A percentile compares a stretch with the other conserved stretches of the same genome.
Conservation (phyloP, 30 jellyfish, hydroid and myxozoan species). For the Clytia hemisphaerica region DNA sequence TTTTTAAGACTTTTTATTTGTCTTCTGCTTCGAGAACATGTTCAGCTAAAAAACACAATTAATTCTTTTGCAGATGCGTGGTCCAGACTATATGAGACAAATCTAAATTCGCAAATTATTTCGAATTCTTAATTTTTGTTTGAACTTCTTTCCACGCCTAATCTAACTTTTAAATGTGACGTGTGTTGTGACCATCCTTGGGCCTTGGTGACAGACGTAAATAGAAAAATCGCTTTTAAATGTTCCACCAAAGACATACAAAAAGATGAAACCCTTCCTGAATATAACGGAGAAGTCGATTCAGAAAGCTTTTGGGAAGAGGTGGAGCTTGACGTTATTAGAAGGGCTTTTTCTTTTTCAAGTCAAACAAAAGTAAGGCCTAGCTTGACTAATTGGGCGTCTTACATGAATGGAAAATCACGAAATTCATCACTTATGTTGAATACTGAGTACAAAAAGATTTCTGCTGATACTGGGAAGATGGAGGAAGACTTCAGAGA, state of each 20-base stretch:
- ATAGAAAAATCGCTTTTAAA: slow-evolving; percentile 39
- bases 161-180: slow-evolving; percentile 19
- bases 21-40: slow-evolving; percentile 7
- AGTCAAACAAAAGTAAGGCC: slow-evolving; percentile 6
- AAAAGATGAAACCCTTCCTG: neutral
- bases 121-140: slow-evolving; percentile 14
- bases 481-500: slow-evolving; percentile 22
- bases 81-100: neutral
- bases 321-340: neutral
- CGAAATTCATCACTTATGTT: slow-evolving; percentile 1
- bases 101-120: slow-evolving; percentile 4
- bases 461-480: slow-evolving; percentile 16
- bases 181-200: slow-evolving; percentile 25
- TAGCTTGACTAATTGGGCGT: slow-evolving; percentile 36
- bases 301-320: slow-evolving; percentile 22
- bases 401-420: slow-evolving; percentile 15
- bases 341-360: slow-evolving; percentile 6
- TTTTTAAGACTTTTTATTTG: slow-evolving; percentile 15
- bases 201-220: slow-evolving; percentile 33
- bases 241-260: too few species aligned
- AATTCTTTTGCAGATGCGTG: neutral
- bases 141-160: slow-evolving; percentile 5
- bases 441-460: slow-evolving; percentile 38
- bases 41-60: slow-evolving; percentile 14
- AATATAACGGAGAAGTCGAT: slow-evolving; percentile 16